phyloP scores from a whole-genome alignment of 2,888 invertebrate species.

The Didymodactylos carnosus region DNA sequence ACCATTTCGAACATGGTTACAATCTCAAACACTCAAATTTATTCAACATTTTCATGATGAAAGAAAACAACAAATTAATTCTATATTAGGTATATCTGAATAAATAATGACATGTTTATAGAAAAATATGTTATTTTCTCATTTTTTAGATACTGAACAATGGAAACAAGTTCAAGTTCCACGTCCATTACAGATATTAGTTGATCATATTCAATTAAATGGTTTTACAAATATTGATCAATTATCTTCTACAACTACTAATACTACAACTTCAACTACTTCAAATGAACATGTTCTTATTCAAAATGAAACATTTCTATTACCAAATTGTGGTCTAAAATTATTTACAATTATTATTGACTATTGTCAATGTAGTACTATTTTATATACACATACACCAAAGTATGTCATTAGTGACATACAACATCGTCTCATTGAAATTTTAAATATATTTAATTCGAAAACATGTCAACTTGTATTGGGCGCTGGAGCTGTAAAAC shows the following conservation, averaged over 20 bases:
- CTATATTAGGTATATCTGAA: too few relatives aligned
- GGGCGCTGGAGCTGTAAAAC: constrained; percentile 82
- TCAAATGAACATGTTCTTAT: not conserved
- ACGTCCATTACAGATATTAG: too few relatives aligned
- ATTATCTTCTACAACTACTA: not conserved
- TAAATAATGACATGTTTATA: too few relatives aligned
- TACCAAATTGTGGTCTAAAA: not conserved
- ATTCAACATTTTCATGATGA: not conserved
- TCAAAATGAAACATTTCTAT: not conserved
- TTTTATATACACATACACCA: not conserved
- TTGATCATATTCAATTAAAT: too few relatives aligned
- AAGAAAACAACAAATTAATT: not conserved
- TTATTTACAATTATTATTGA: not conserved
- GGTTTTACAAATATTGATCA: not conserved
- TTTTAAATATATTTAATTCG: constrained; percentile 38
- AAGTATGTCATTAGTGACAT: not conserved
- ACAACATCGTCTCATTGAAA: constrained; percentile 2
- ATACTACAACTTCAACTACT: not conserved
- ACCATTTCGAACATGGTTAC: not conserved
- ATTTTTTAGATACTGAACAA: not conserved
- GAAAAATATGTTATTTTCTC: too few relatives aligned
- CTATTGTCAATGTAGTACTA: not conserved
- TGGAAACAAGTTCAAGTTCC: not conserved
- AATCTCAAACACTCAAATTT: not conserved
- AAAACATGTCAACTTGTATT: constrained; percentile 66